Evolutionary conservation across 2,888 invertebrate genomes (phyloP).

Genomic region (Dasysyrphus albostriatus): DNA sequence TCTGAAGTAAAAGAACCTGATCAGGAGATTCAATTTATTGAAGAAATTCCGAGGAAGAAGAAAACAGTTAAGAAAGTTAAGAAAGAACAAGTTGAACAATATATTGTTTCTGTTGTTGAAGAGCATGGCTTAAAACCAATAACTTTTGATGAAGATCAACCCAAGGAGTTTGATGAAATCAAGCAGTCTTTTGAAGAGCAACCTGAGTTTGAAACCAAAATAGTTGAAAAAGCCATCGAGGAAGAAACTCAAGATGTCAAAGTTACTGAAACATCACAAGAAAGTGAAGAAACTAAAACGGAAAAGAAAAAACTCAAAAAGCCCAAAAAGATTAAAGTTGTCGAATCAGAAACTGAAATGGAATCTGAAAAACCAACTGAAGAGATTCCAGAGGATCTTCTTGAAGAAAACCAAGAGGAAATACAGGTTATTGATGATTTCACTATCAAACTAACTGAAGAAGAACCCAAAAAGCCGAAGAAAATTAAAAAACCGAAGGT

Average conservation of each 20-base stretch:
- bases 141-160: conserved; percentile 65
- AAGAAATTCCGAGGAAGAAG: conserved; percentile 72
- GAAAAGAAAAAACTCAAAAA: conserved; percentile 69
- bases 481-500: conserved; percentile 76
- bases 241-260: neutral
- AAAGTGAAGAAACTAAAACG: conserved; percentile 76
- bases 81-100: conserved; percentile 79
- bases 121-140: conserved; percentile 78
- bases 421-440: conserved; percentile 77
- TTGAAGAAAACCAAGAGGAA: conserved; percentile 79
- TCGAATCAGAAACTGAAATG: conserved; percentile 81
- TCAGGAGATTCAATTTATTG: conserved; percentile 73
- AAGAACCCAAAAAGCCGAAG: conserved; percentile 76
- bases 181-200: conserved; percentile 28
- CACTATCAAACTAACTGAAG: conserved; percentile 77
- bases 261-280: neutral
- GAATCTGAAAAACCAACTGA: conserved; percentile 80
- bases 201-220: neutral
- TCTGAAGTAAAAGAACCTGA: conserved; percentile 79
- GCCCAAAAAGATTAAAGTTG: conserved; percentile 82
- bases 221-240: neutral
- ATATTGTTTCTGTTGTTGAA: conserved; percentile 79
- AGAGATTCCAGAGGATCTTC: neutral
- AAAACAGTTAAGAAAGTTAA: conserved; percentile 78
- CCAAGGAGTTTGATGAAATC: conserved; percentile 37